Base-by-base conservation (phyloP, 1,140 invertebrate genomes). In the Mycetomoellerius zeteki region DNA sequence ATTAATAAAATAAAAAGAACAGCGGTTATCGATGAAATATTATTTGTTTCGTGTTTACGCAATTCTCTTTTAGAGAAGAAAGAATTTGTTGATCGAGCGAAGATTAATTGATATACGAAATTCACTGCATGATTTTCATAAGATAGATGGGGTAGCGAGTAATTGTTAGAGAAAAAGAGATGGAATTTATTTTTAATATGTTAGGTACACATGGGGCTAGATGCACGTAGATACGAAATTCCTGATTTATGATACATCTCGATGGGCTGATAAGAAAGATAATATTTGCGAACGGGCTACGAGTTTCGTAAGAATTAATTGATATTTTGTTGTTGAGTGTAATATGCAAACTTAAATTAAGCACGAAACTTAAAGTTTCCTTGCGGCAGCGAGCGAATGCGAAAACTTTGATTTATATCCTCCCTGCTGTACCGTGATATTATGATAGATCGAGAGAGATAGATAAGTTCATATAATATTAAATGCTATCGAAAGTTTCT, bases 261-360 rank as follows among this genome's bases (percentile, higher is more conserved):
- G 76, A 76, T 67, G 87, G 52, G 60, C 72, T 82, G 88, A 89
- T 85, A 86, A 82, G 87, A 75, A 24, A 62, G 69, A 62, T 47
- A n/a, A 84, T 84, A 69, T 62, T 84, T 73, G 67, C 69, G 54
- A 54, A 82, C 47, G 43, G 60, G 27, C 33, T 43, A 84, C 8
- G 69, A 84, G 80, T 60, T 84, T 60, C 27, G 14, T 54, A 84
- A 73, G 69, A 84, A 84, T 84, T 84, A 84, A 84, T 84, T 84
- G 80, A 84, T 84, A 84, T 84, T 84, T 84, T 84, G 80, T 62
- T 84, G 69, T 56, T 62, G 69, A 54, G 85, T 21, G 71, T 86
- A 89, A 89, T 77, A 82, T 86, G 73, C 64, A 73, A 67, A 89
- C 82, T 89, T 89, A 89, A 84, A 84, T 84, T 73, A 84, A 84